Base-by-base conservation (phyloP, 2,797 vertebrate genomes). In the Oophaga sylvatica region DNA sequence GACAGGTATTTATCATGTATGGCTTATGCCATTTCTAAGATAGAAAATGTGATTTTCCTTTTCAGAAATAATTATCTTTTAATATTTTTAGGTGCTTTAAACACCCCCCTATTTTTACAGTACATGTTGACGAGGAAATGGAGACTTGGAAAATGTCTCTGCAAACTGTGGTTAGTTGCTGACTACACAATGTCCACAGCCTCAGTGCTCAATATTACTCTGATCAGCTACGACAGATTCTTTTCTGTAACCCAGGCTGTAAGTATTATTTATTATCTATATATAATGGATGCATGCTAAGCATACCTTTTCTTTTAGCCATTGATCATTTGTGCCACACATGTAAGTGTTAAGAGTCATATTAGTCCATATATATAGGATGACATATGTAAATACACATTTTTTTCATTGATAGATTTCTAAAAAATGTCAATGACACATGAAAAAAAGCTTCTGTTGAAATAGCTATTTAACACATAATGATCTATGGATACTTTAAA, bases 141-240 rank as follows among this genome's bases (percentile, higher is more conserved):
- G 68, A 35, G 16, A 19, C 68, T 71, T 35, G 68, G 68, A 71
- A 71, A 41, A 71, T 71, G 6, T 19, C 29, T 71, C 29, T 56
- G 48, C 13, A 48, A 77, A 35, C 16, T 71, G 15, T 71, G 68
- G 68, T 71, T 71, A 71, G 68, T 71, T 15, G 26, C 68, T 71
- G 68, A 71, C 31, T 71, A 48, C 7, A 77, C n/a, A n/a, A 57
- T 57, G 41, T 48, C 53, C 48, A 77, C 53, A 48, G 75, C 53
- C 75, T 48, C 53, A 77, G 41, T 77, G 20, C 35, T 77, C 16
- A 71, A 71, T 19, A 71, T 71, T 35, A 31, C 41, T 41, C 68
- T 71, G 35, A 71, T 71, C 68, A 71, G 68, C 68, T 71, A n/a
- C 26, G 45, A 78, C 45, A 57, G 75, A 26, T 78, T 53, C 13